phyloP scores from a whole-genome alignment of 1,140 invertebrate genomes.

The Holotrichia oblita region DNA sequence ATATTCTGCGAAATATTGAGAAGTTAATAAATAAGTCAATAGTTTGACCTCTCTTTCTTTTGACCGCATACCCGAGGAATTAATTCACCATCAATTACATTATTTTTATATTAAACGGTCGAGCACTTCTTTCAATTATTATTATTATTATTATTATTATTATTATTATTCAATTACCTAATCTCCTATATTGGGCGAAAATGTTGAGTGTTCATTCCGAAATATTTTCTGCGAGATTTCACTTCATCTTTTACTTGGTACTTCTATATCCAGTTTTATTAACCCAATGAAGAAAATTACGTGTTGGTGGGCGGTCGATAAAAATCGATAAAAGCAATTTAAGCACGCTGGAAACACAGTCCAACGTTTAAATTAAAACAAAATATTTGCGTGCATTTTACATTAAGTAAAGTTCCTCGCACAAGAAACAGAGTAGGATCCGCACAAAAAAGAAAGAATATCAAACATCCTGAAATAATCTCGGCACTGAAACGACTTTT shows the following conservation, averaged over 20 bases:
- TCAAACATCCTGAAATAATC: conserved; percentile 5
- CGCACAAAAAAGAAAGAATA: background rate
- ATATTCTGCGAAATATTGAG: no score
- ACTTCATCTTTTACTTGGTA: conserved; percentile 18
- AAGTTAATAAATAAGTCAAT: no score
- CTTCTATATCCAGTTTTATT: background rate
- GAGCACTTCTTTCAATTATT: no score
- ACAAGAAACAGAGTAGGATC: background rate
- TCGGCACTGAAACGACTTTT: background rate
- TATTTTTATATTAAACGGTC: no score
- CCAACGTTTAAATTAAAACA: conserved; percentile 1
- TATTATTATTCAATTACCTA: no score
- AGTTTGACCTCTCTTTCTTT: no score
- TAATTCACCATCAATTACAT: no score
- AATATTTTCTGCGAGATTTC: background rate
- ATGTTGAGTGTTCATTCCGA: no score
- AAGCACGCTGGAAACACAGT: background rate
- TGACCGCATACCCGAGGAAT: no score
- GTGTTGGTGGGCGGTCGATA: background rate
- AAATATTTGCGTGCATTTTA: conserved; percentile 5
- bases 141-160: no score
- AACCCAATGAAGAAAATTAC: background rate
- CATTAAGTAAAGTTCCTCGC: background rate
- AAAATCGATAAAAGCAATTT: conserved; percentile 21
- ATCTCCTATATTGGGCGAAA: no score